A percentile compares a stretch with the other conserved stretches of the same genome.
Conservation (phyloP, 2,888 invertebrate species). For the Thymelicus sylvestris region DNA sequence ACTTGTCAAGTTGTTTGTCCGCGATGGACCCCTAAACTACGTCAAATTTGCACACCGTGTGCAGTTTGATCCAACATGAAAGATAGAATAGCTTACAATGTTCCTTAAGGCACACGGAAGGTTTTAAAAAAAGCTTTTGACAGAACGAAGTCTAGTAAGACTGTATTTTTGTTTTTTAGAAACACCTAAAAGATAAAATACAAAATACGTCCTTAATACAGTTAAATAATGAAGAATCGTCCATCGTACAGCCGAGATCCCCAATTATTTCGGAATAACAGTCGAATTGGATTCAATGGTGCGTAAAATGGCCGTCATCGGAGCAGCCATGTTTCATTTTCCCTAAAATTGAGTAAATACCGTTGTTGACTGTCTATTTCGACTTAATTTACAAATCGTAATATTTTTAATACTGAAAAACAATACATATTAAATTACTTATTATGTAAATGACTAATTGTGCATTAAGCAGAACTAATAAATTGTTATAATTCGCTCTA, state of each 20-base stretch:
- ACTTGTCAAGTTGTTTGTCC: too few species aligned
- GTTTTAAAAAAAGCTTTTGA: too few species aligned
- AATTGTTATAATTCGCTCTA: too few species aligned
- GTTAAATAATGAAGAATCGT: neutral
- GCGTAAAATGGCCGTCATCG: slow-evolving; percentile 13
- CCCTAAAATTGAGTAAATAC: slow-evolving; percentile 17
- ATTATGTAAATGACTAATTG: too few species aligned
- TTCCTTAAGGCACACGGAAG: too few species aligned
- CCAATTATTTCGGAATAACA: slow-evolving; percentile 27
- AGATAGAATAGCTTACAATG: too few species aligned
- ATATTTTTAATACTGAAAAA: neutral
- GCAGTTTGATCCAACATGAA: too few species aligned
- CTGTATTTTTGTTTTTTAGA: neutral
- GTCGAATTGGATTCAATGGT: slow-evolving; percentile 15
- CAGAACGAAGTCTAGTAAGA: too few species aligned
- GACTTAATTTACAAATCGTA: slow-evolving; percentile 1
- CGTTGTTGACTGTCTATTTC: neutral
- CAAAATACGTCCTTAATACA: neutral
- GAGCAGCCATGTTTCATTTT: slow-evolving; percentile 6
- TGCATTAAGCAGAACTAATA: too few species aligned
- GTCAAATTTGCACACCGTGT: too few species aligned
- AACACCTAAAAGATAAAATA: neutral
- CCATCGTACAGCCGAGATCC: slow-evolving; percentile 7
- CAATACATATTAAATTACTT: too few species aligned
- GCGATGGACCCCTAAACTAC: too few species aligned